Evolutionary conservation across 1,140 invertebrate genomes (phyloP).

Genomic region (Brachionus sp.): DNA sequence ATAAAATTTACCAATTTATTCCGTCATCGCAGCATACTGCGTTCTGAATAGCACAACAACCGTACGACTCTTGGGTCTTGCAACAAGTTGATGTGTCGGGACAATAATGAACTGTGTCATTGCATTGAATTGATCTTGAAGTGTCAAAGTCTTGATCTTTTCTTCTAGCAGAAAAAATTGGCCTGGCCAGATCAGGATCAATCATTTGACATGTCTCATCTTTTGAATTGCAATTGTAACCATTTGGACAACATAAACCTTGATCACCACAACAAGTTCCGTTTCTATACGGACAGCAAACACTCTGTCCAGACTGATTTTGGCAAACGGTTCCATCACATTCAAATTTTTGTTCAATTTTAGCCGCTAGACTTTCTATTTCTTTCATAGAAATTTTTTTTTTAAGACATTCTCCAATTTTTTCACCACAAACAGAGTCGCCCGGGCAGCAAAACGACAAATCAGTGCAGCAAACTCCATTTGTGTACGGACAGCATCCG

Average conservation of each 20-base stretch:
- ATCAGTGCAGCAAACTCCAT: slow-evolving; percentile 52
- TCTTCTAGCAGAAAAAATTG: background rate
- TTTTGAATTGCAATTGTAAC: slow-evolving; percentile 32
- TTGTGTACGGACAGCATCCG: slow-evolving; percentile 50
- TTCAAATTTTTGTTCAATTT: background rate
- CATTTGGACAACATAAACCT: slow-evolving; percentile 38
- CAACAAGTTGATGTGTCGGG: slow-evolving; percentile 39
- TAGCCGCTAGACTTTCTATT: background rate
- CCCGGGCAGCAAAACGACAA: slow-evolving; percentile 29
- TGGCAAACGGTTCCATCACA: slow-evolving; percentile 1
- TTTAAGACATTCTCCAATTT: background rate
- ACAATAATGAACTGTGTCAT: slow-evolving; percentile 25
- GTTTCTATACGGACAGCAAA: slow-evolving; percentile 36
- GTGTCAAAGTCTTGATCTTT: background rate
- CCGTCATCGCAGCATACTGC: slow-evolving; percentile 43
- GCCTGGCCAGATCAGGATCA: background rate
- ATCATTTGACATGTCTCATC: slow-evolving; percentile 23
- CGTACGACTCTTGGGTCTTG: slow-evolving; percentile 19
- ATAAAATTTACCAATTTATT: slow-evolving; percentile 38
- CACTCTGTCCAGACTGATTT: background rate
- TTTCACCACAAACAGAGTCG: background rate
- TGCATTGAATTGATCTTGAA: background rate
- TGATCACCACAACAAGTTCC: slow-evolving; percentile 45
- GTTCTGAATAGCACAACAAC: slow-evolving; percentile 32
- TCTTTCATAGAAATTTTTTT: background rate